phyloP scores from a whole-genome alignment of 2,797 vertebrate species.

The Melanotaenia boesemani region DNA sequence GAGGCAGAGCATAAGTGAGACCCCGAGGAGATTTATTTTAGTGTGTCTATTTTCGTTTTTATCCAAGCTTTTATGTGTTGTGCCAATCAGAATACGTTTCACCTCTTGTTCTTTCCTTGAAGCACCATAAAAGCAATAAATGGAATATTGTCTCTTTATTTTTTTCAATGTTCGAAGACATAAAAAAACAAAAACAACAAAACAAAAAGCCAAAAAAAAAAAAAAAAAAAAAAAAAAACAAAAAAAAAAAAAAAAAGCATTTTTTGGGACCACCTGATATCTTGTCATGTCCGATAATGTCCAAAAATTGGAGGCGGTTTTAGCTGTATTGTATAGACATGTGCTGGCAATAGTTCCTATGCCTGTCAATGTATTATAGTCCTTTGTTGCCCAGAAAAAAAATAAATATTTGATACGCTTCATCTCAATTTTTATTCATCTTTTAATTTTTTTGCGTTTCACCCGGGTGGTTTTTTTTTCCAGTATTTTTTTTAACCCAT shows the following conservation, averaged over 20 bases:
- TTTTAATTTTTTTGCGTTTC: conserved; percentile 84
- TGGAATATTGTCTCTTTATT: conserved; percentile 90
- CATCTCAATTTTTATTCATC: conserved; percentile 93
- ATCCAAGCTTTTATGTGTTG: conserved; percentile 90
- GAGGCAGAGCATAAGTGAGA: conserved; percentile 84
- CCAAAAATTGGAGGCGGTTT: conserved; percentile 94
- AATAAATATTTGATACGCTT: conserved; percentile 99
- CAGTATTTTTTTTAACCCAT: conserved; percentile 84
- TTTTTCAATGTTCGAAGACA: conserved; percentile 84
- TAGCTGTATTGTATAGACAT: conserved; percentile 98
- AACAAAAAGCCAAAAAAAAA: too few relatives aligned
- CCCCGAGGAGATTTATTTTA: conserved; percentile 83
- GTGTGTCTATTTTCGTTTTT: conserved; percentile 88
- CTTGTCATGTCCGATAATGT: conserved; percentile 92
- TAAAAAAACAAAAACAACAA: conserved; percentile 30
- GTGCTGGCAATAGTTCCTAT: conserved; percentile 97
- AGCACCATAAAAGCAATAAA: conserved; percentile 98
- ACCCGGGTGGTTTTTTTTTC: conserved; percentile 87
- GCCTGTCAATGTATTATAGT: conserved; percentile 99
- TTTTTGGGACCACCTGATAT: conserved; percentile 93
- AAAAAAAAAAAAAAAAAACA: conserved; percentile 59
- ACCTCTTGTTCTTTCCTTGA: conserved; percentile 89
- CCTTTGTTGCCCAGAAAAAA: conserved; percentile 99
- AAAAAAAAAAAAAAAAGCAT: conserved; percentile 74
- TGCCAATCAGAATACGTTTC: conserved; percentile 90